phyloP scores from a whole-genome alignment of 2,797 vertebrate genomes.

The Betta splendens region DNA sequence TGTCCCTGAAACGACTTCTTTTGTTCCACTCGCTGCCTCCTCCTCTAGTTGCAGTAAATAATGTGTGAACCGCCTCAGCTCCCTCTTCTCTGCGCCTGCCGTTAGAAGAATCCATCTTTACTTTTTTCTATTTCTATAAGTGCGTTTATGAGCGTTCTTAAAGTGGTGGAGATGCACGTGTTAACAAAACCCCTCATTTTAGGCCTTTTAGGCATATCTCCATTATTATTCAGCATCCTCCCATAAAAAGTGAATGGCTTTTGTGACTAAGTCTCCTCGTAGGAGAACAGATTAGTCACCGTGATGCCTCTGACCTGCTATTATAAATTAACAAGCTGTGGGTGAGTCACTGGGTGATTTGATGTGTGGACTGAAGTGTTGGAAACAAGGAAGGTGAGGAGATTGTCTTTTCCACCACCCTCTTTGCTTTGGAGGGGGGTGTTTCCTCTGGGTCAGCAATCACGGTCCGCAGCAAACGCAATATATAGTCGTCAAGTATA shows the following conservation, averaged over 20 bases:
- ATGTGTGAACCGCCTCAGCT: background rate
- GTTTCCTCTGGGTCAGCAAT: no score
- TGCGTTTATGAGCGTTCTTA: no score
- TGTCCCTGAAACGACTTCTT: slow-evolving; percentile 34
- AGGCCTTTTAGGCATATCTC: background rate
- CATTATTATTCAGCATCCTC: background rate
- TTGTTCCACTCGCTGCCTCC: slow-evolving; percentile 26
- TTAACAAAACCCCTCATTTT: background rate
- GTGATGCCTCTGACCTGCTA: slow-evolving; percentile 14
- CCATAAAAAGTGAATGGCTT: slow-evolving; percentile 4
- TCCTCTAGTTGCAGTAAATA: background rate
- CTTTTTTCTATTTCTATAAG: no score
- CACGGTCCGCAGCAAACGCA: no score
- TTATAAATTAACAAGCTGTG: slow-evolving; percentile 20
- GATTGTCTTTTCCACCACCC: background rate
- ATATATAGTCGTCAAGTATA: no score
- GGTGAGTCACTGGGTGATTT: slow-evolving; percentile 30
- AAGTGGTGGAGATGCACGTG: no score
- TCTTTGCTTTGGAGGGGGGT: background rate
- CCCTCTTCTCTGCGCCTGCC: background rate
- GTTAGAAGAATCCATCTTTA: background rate
- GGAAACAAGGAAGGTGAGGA: background rate
- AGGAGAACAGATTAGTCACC: slow-evolving; percentile 24
- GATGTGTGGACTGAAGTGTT: slow-evolving; percentile 8
- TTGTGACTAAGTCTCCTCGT: slow-evolving; percentile 21